Evolutionary conservation across 2,888 invertebrate species (phyloP), one percentile per base, ranked within the genome.

Genomic region (Coenonympha glycerion): DNA sequence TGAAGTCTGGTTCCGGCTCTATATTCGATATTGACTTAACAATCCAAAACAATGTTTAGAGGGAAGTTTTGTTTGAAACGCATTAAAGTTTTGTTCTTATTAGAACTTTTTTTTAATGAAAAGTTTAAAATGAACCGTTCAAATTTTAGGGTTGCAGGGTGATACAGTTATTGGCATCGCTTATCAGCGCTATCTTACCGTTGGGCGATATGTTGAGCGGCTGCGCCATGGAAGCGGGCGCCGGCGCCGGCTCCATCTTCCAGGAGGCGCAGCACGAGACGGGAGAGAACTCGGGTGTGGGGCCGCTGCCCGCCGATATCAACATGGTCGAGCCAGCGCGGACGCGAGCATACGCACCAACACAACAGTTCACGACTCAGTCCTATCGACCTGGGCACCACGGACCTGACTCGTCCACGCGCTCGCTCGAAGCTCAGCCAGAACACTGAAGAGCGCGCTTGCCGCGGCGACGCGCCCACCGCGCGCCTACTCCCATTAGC

Each of bases 201-300:
- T 84, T 87, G 44, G 89, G 92, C 65, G 90, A 92, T 76, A 89
- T 88, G 66, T 88, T 90, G 63, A 89, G 88, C 55, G 82, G 78
- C 59, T 86, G 87, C 8, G 82, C 63, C 66, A 85, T 74, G 65
- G 80, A 70, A 55, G 86, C 89, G 41, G 85, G 83, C 71, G 82
- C 89, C 61, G 87, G 89, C 72, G 71, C 89, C 66, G 88, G 90
- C 73, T 89, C 91, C 91, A 90, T 90, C 88, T 87, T 91, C 91
- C 90, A 90, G 83, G 87, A 74, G 67, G 88, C 79, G 88, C 90
- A 80, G 88, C 89, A 80, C 80, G 89, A 79, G 70, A 87, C 79
- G 76, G 89, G 81, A 78, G 87, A 88, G 69, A 86, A 88, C 73
- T 88, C 88, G 73, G 88, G 79, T 78, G 89, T 87, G 74, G 88